A percentile compares a stretch with the other conserved stretches of the same genome.
phyloP scores from a whole-genome alignment of 2,113 vertebrate species.

The Lutjanus erythropterus region DNA sequence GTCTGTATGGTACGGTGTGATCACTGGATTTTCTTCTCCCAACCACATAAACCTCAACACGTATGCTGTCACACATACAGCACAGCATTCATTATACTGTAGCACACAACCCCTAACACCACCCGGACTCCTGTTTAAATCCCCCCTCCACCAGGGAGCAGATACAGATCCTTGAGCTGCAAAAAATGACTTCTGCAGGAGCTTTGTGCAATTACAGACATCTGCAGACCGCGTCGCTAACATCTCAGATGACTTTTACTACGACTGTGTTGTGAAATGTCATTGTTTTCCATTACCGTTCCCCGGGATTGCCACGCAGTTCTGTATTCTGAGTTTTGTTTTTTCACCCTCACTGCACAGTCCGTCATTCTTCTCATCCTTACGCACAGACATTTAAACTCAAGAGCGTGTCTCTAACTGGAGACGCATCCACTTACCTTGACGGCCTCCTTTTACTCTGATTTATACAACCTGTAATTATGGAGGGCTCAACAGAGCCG shows the following conservation, averaged over 20 bases:
- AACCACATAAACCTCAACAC: conserved; percentile 24
- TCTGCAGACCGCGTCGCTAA: conserved; percentile 1
- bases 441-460: not conserved
- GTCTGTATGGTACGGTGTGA: not conserved
- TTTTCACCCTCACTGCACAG: not conserved
- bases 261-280: conserved; percentile 15
- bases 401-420: not conserved
- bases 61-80: conserved; percentile 19
- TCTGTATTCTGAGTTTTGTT: not conserved
- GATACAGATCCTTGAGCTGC: conserved; percentile 54
- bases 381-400: not conserved
- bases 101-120: conserved; percentile 22
- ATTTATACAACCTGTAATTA: conserved; percentile 30
- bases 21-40: not conserved
- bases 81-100: conserved; percentile 16
- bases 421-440: not conserved
- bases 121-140: conserved; percentile 25
- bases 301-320: not conserved
- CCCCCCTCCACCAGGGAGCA: conserved; percentile 17
- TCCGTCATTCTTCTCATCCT: not conserved
- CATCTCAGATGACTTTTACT: conserved; percentile 15
- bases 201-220: conserved; percentile 33
- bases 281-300: conserved; percentile 29
- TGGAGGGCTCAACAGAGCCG: not conserved
- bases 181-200: conserved; percentile 37